Evolutionary conservation across 2,797 vertebrate genomes (phyloP), one percentile per base, ranked within the genome.

Genomic region (Helostoma temminkii): DNA sequence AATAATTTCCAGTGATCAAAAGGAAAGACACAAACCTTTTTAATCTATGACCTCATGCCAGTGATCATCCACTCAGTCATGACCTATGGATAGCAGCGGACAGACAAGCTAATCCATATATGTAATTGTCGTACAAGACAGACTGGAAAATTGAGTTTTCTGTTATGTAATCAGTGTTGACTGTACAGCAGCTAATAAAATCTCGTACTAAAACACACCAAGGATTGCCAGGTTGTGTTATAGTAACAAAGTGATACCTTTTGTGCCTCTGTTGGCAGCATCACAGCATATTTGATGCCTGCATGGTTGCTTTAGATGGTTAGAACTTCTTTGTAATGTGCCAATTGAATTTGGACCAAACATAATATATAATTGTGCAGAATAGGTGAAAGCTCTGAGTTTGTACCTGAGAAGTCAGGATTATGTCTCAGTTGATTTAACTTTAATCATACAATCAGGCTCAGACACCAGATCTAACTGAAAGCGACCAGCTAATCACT

Each of bases 101-200:
- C 41, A 70, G 57, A 41, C 55, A 66, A 66, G 24, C 66, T 81
- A 84, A 79, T 82, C 66, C 68, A 59, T 48, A 58, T 41, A 74
- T 14, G 43, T 52, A 71, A 60, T 53, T 64, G 61, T 59, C 70
- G 43, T 61, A 42, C 21, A 60, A 48, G 55, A 63, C 58, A 42
- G 64, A 15, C 32, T 6, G 60, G 55, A 9, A 58, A 70, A 66
- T 18, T 61, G 45, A 67, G 61, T 64, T 54, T 41, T 68, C 63
- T 80, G 54, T 81, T 82, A 78, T 59, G 64, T 72, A 75, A 85
- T 56, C 47, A 28, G n/a, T 55, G 49, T 67, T 70, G 57, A 56
- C 66, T 60, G 8, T n/a, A 25, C 16, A 26, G 43, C 18, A 41
- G 50, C 49, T 56, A 70, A 78, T 72, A 62, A 16, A 66, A 21